phyloP scores from a whole-genome alignment of 2,797 vertebrate genomes.

The Naso thynnoides region DNA sequence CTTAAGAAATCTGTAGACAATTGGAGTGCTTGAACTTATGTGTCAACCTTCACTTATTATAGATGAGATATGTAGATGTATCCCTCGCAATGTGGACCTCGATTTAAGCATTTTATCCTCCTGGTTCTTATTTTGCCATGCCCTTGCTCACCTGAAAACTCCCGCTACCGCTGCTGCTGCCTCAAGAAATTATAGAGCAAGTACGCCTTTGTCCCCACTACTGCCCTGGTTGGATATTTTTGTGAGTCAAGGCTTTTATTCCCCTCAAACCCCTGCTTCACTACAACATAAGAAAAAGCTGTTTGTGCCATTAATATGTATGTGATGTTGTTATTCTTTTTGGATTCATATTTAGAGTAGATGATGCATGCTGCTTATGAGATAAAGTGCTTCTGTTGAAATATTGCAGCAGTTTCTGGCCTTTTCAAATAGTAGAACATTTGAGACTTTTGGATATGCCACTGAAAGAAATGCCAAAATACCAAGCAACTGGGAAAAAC shows the following conservation, averaged over 20 bases:
- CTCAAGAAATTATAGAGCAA: neutral
- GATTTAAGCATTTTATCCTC: neutral
- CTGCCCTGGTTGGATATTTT: neutral
- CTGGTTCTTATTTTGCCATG: neutral
- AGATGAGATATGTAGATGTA: neutral
- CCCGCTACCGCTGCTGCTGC: neutral
- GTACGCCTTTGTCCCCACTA: neutral
- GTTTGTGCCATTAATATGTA: neutral
- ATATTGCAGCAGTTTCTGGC: neutral
- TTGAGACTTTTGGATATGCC: neutral
- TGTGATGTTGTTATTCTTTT: neutral
- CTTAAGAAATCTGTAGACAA: neutral
- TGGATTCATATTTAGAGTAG: too few species aligned
- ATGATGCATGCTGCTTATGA: too few species aligned
- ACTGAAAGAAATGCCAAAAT: neutral
- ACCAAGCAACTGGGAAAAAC: neutral
- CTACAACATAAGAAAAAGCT: constrained; percentile 8
- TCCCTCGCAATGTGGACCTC: neutral
- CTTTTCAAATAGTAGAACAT: neutral
- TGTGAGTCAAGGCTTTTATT: neutral
- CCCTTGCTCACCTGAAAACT: neutral
- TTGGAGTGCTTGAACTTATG: neutral
- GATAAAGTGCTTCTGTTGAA: too few species aligned
- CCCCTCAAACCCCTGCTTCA: neutral
- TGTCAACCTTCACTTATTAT: neutral